Base-by-base conservation (phyloP, 2,113 vertebrate genomes). In the Apodemus speciosus region DNA sequence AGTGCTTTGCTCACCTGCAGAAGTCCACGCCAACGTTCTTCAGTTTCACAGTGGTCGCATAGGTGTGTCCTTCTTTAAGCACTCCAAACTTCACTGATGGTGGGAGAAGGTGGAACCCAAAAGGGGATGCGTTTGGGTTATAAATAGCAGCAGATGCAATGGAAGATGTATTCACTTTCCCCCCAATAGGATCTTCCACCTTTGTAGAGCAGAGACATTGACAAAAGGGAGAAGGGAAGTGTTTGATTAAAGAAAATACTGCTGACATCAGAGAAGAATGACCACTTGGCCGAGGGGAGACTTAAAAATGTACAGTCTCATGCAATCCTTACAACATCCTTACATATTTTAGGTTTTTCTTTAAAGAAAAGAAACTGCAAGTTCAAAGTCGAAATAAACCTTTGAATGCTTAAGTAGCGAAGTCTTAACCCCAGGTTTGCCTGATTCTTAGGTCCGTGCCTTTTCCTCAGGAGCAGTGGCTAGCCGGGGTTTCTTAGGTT, bases 11-110 rank as follows among this genome's bases (percentile, higher is more conserved):
- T 97, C 96, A 99, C 99, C 99, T 99, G 98, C 98, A 98, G 89
- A 98, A 98, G 93, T 99, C 98, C 40, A 99, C 97, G 0, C 99
- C 99, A 43, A 98, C 89, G 0, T 99, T 99, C 97, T 97, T 99
- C 96, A 99, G 97, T 76, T 97, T 96, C 13, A 99, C 98, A 0
- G 95, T 98, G 43, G 98, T 25, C 9, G 93, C n/a, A 0, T 98
- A 98, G 27, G 95, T 98, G 64, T 97, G 98, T 73, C 99, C 98
- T 95, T 99, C 98, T 97, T 97, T 97, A n/a, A 99, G 97, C 3
- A 98, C 97, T 2, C 99, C 99, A 87, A 99, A 98, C 4, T 94
- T 97, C 38, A 99, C 97, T 0, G 88, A 92, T 5, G 98, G 15
- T 2, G 99, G 99, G 38, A 98, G 97, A 64, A 99, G 97, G 73